phyloP scores from a whole-genome alignment of 2,797 vertebrate species.

The Amblyraja radiata region DNA sequence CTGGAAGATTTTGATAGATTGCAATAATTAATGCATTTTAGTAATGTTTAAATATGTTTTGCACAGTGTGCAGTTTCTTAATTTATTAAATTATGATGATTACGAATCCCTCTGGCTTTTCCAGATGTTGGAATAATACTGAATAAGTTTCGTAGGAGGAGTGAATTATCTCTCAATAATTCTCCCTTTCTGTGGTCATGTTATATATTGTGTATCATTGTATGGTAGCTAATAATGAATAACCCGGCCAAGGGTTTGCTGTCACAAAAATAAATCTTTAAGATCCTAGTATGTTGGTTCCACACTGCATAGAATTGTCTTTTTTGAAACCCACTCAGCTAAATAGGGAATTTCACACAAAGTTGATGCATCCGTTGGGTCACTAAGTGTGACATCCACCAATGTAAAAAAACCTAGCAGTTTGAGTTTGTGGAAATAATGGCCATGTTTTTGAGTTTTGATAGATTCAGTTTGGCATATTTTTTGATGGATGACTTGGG shows the following conservation, averaged over 20 bases:
- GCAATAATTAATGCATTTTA: background rate
- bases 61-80: background rate
- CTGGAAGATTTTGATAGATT: background rate
- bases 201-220: background rate
- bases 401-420: background rate
- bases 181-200: constrained; percentile 1
- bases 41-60: background rate
- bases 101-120: background rate
- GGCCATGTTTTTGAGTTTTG: background rate
- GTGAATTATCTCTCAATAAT: constrained; percentile 4
- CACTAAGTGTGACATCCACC: background rate
- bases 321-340: background rate
- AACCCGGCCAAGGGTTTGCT: background rate
- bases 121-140: constrained; percentile 26
- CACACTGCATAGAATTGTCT: background rate
- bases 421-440: background rate
- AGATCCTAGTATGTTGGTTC: background rate
- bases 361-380: background rate
- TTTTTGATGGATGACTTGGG: background rate
- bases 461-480: constrained; percentile 17
- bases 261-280: background rate
- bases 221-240: background rate
- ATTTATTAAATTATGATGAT: background rate
- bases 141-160: background rate
- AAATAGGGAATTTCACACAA: background rate